These are phyloP conservation scores for Junonia oenone DNA, from an alignment of 2,888 invertebrate species.

Conservation along the genomic window DNA sequence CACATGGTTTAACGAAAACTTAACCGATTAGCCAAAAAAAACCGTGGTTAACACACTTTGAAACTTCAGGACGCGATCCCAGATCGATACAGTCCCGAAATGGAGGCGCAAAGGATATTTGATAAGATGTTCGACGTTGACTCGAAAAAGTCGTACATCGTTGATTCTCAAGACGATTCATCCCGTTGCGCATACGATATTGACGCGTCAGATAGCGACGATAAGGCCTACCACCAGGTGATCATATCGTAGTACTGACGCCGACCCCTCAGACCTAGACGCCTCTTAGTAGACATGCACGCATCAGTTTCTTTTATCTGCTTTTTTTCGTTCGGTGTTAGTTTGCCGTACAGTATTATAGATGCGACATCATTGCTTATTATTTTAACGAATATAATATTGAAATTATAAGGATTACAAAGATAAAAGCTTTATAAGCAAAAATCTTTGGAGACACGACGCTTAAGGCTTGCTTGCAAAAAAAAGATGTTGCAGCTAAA, in stretches of 20 bases:
- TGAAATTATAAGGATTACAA: background rate
- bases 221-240: slow-evolving; percentile 75
- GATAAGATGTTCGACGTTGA: slow-evolving; percentile 80
- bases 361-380: slow-evolving; percentile 41
- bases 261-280: slow-evolving; percentile 55
- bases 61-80: slow-evolving; percentile 74
- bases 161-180: slow-evolving; percentile 65
- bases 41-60: slow-evolving; percentile 60
- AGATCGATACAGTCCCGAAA: slow-evolving; percentile 79
- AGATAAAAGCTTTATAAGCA: background rate
- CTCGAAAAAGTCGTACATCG: slow-evolving; percentile 68
- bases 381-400: background rate
- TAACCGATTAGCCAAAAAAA: slow-evolving; percentile 21
- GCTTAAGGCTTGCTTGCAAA: slow-evolving; percentile 17
- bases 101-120: slow-evolving; percentile 78
- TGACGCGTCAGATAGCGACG: slow-evolving; percentile 73
- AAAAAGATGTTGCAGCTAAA: background rate
- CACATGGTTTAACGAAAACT: slow-evolving; percentile 1
- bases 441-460: background rate
- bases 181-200: slow-evolving; percentile 75
- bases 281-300: slow-evolving; percentile 74
- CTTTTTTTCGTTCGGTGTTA: slow-evolving; percentile 56
- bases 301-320: slow-evolving; percentile 70
- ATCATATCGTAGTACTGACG: slow-evolving; percentile 66
- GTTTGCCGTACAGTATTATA: slow-evolving; percentile 38